A percentile compares a stretch with the other conserved stretches of the same genome.
phyloP scores from a whole-genome alignment of 2,888 invertebrate species.

The Hipparchia semele region DNA sequence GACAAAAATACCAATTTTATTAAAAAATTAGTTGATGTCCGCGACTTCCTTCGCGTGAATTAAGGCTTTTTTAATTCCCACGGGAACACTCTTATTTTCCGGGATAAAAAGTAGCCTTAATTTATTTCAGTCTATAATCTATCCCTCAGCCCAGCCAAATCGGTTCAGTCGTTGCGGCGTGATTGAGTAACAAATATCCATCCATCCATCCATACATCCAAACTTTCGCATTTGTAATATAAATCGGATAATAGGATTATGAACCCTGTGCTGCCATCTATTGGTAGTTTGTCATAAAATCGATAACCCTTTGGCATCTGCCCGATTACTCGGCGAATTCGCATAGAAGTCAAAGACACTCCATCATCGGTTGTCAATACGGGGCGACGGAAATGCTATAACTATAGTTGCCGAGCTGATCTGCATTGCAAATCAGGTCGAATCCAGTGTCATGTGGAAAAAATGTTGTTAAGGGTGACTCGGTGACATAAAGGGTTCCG shows the following conservation, averaged over 20 bases:
- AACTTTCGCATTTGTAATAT: too few species aligned
- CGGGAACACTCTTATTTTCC: too few species aligned
- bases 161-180: too few species aligned
- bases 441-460: constrained; percentile 65
- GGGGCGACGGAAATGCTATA: constrained; percentile 56
- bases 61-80: too few species aligned
- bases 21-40: not conserved
- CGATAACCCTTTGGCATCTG: constrained; percentile 53
- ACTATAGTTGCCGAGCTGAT: constrained; percentile 46
- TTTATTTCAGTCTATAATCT: too few species aligned
- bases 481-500: constrained; percentile 8
- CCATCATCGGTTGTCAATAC: constrained; percentile 71
- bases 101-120: too few species aligned
- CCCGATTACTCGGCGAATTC: constrained; percentile 59
- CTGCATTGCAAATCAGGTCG: constrained; percentile 73
- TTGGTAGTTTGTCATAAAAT: constrained; percentile 24
- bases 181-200: too few species aligned
- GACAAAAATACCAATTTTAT: too few species aligned
- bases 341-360: constrained; percentile 54
- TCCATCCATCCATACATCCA: too few species aligned
- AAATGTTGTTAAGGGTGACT: constrained; percentile 33
- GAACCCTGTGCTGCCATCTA: constrained; percentile 49
- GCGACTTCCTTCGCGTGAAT: too few species aligned
- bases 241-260: not conserved
- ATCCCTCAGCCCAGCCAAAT: too few species aligned